These are phyloP conservation scores for Amphimedon queenslandica DNA, from an alignment of 37 sponge, comb jelly and placozoan species.

Conservation along the genomic window DNA sequence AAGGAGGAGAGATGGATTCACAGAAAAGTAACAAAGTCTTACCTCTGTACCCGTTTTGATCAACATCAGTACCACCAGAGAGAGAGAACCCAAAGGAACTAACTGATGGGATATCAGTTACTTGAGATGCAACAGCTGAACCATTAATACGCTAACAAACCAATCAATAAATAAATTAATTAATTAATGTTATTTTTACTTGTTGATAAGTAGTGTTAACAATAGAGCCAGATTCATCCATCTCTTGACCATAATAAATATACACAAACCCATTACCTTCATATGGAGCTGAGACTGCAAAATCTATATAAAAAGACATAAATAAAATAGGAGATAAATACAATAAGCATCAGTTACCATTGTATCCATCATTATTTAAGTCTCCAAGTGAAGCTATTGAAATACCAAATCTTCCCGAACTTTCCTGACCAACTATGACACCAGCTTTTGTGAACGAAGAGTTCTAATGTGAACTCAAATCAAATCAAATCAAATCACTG, in stretches of 20 bases:
- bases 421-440: conserved; percentile 1
- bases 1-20: neutral
- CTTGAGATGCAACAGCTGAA: neutral
- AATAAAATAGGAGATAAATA: neutral
- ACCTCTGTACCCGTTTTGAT: conserved; percentile 62
- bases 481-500: no score
- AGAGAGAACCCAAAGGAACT: conserved; percentile 55
- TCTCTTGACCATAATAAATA: conserved; percentile 28
- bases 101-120: neutral
- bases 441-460: neutral
- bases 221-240: neutral
- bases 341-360: conserved; percentile 1
- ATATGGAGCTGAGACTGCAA: conserved; percentile 9
- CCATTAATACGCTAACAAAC: neutral
- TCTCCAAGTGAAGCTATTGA: conserved; percentile 19
- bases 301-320: neutral
- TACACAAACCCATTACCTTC: conserved; percentile 34
- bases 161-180: neutral
- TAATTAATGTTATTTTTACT: conserved; percentile 2
- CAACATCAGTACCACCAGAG: conserved; percentile 55
- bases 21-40: neutral
- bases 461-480: no score
- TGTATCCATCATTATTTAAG: conserved; percentile 17
- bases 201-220: conserved; percentile 1
- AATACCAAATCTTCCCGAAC: conserved; percentile 5